Percentiles rank a stretch among this genome's conserved stretches.
These are phyloP conservation scores for Passer montanus DNA, from an alignment of 2,113 vertebrate genomes.

Conservation along the genomic window DNA sequence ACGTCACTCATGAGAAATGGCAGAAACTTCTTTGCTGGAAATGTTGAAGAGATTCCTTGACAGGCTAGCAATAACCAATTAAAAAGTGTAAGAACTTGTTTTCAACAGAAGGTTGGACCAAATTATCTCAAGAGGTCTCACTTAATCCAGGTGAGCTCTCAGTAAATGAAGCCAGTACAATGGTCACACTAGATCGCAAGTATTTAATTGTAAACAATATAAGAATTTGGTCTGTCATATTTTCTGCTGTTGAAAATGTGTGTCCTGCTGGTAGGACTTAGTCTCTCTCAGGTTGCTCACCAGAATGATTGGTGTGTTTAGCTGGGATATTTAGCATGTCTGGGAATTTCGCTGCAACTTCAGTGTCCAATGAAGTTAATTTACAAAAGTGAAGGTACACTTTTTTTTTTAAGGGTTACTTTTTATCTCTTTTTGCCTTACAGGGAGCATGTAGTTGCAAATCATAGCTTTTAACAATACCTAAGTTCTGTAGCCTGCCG, in stretches of 20 bases:
- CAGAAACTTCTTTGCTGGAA: not conserved
- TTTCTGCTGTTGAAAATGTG: not conserved
- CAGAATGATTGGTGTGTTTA: not conserved
- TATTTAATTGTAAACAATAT: not conserved
- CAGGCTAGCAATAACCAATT: not conserved
- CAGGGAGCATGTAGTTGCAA: not conserved
- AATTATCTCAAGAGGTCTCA: not conserved
- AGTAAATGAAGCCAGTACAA: not conserved
- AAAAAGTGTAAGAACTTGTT: not conserved
- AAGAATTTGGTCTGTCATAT: not conserved
- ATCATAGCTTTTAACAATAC: not conserved
- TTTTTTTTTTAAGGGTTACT: not conserved
- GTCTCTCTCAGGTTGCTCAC: not conserved
- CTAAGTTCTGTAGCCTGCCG: not conserved
- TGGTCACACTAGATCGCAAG: not conserved
- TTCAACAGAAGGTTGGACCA: not conserved
- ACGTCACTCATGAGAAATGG: not conserved
- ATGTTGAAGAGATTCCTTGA: not conserved
- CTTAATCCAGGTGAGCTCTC: not conserved
- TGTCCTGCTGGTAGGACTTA: not conserved
- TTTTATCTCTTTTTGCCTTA: not conserved
- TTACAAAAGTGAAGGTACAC: not conserved
- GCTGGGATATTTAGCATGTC: not conserved
- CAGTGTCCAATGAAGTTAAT: not conserved
- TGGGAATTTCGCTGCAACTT: not conserved